Base-by-base conservation (phyloP, 2,888 invertebrate species). In the Drosophila diplacantha region DNA sequence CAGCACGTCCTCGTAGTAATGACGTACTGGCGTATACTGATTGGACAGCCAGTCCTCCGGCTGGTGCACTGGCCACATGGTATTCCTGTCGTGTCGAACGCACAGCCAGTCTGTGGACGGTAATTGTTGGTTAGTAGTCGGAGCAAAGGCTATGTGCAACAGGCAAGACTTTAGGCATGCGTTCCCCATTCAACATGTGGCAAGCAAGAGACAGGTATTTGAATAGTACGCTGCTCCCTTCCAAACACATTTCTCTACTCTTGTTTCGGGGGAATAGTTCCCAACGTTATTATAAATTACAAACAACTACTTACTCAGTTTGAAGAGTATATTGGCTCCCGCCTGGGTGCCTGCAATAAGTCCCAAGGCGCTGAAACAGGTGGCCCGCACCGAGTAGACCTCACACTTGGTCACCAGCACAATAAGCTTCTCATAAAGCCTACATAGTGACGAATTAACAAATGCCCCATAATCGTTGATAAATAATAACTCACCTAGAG, bases 371-470 rank as follows among this genome's bases (percentile, higher is more conserved):
- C 95, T 96, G 88, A 96, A 95, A 1, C 96, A 95, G 0, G 96
- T 96, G 3, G 96, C 96, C 66, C 97, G 91, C 50, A 98, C 91
- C 0, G 97, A 94, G 85, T 96, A 96, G 38, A 97, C 94, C 5
- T 93, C 92, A 86, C 94, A 93, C 73, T 92, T 92, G 85, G 94
- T 94, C 0, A 95, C 96, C 71, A 97, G 88, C 49, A 92, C 87
- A 68, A 95, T 88, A 5, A 88, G 82, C 75, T 86, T 88, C 59
- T 89, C 88, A 59, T 86, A 88, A 11, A 88, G 83, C 67, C 87
- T 88, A 39, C 3, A 18, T 5, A 11, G 3, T 41, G 11, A 3
- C 5, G 3, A 24, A 26, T 47, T 1, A 41, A 22, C 47, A 56
- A 34, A 14, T 20, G 14, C 3, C 20, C 3, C 6, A 11, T 24